Base-by-base conservation (phyloP, 1,140 invertebrate species). In the Coenobita brevimanus region DNA sequence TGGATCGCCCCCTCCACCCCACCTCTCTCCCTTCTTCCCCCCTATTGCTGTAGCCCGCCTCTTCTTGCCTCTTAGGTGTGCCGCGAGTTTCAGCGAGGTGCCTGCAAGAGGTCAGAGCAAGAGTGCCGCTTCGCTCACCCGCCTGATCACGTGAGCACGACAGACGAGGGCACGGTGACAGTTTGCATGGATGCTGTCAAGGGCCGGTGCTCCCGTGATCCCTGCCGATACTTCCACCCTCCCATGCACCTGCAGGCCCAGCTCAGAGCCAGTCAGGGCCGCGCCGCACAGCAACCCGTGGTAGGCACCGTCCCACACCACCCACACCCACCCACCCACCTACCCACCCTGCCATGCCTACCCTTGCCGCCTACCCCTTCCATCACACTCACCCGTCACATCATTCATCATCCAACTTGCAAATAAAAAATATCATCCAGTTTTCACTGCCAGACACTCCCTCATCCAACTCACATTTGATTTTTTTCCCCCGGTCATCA, bases 101-200 rank as follows among this genome's bases (percentile, higher is more conserved):
- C 96, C 94, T 99, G 98, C 95, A 97, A 97, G 95, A 96, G 97
- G 93, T 95, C 97, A 92, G 97, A 98, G 94, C 95, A 95, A 92
- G 97, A 98, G 95, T 99, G 98, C 96, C 97, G 97, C 94, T 98
- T 97, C 95, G 97, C 98, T 94, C 98, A 99, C 95, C 97, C 97
- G 94, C 96, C 97, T 94, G 96, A 97, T 94, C 96, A 96, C 94
- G 96, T 97, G 85, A 90, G 91, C 75, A 96, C 97, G 94, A 96
- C 96, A 94, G 96, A 97, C 94, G 97, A 98, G 95, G 97, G 97
- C 95, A 96, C 96, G 94, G 96, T 98, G 94, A 98, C 97, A 94
- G 97, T 98, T 95, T 98, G 97, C 97, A 98, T 98, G 97, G 97
- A 98, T 95, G 97, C 97, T 95, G 96, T 98, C 95, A 98, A 98